phyloP scores from a whole-genome alignment of 1,140 invertebrate species.

The Chironomus tepperi region DNA sequence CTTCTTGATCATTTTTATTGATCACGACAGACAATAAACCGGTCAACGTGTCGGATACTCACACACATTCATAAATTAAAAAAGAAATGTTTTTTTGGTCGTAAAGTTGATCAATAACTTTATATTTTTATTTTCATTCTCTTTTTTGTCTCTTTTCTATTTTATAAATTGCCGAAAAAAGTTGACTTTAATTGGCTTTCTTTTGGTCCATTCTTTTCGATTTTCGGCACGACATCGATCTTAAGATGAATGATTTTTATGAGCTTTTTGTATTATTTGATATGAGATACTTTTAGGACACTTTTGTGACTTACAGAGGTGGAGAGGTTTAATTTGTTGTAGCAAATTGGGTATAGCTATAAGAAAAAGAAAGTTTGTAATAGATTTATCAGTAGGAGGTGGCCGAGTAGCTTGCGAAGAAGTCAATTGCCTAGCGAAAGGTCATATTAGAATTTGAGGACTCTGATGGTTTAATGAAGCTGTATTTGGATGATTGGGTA shows the following conservation, averaged over 20 bases:
- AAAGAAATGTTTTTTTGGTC: neutral
- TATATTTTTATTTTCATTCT: neutral
- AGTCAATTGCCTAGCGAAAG: no score
- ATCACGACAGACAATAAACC: neutral
- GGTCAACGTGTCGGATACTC: neutral
- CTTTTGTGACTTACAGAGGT: no score
- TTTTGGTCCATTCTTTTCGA: neutral
- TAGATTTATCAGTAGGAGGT: no score
- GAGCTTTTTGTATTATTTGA: neutral
- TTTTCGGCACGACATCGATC: neutral
- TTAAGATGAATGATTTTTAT: constrained; percentile 8
- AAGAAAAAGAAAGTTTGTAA: no score
- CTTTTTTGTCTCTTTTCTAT: no score
- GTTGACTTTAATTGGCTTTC: neutral
- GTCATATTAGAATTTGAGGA: no score
- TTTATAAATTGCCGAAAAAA: neutral
- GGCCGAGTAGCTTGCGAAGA: no score
- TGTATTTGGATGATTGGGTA: no score
- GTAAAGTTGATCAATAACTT: neutral
- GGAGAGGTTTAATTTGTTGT: no score
- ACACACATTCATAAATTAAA: neutral
- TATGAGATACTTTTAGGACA: no score
- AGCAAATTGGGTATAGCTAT: no score
- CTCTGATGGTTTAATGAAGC: no score
- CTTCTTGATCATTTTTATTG: neutral